Evolutionary conservation across 2,888 invertebrate genomes (phyloP).

Genomic region (Fragum fragum): DNA sequence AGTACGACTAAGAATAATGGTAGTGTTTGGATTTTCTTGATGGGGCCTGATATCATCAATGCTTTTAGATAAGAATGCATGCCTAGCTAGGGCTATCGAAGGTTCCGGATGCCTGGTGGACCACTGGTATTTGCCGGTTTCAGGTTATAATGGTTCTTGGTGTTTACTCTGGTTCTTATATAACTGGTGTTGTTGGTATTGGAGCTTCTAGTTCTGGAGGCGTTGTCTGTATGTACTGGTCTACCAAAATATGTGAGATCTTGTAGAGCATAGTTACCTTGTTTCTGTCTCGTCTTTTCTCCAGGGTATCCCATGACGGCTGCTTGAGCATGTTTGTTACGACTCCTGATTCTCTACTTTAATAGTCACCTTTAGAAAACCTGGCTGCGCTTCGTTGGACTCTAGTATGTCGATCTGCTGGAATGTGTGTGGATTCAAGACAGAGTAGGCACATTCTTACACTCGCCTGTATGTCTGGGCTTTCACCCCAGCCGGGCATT

Average conservation of each 20-base stretch:
- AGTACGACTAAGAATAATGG: too few species aligned
- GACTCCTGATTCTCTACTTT: neutral
- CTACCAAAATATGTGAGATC: neutral
- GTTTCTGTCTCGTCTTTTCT: neutral
- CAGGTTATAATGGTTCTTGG: too few species aligned
- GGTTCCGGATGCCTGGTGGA: too few species aligned
- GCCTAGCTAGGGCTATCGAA: too few species aligned
- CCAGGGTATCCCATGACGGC: constrained; percentile 28
- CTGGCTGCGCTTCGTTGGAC: constrained; percentile 33
- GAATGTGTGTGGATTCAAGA: constrained; percentile 36
- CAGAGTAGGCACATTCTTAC: constrained; percentile 43
- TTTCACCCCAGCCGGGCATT: constrained; percentile 34
- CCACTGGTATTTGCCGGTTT: too few species aligned
- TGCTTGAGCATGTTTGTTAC: constrained; percentile 18
- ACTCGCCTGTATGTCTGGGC: constrained; percentile 36
- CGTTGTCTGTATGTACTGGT: too few species aligned
- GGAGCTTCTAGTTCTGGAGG: too few species aligned
- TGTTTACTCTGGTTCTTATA: too few species aligned
- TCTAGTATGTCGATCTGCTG: constrained; percentile 28
- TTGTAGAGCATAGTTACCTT: constrained; percentile 11
- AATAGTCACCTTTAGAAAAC: constrained; percentile 14
- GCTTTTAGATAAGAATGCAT: too few species aligned
- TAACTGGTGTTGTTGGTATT: too few species aligned
- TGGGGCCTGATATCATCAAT: too few species aligned
- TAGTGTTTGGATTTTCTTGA: too few species aligned